These are phyloP conservation scores for Apodemia mormo DNA, from an alignment of 2,888 invertebrate genomes.

Conservation along the genomic window DNA sequence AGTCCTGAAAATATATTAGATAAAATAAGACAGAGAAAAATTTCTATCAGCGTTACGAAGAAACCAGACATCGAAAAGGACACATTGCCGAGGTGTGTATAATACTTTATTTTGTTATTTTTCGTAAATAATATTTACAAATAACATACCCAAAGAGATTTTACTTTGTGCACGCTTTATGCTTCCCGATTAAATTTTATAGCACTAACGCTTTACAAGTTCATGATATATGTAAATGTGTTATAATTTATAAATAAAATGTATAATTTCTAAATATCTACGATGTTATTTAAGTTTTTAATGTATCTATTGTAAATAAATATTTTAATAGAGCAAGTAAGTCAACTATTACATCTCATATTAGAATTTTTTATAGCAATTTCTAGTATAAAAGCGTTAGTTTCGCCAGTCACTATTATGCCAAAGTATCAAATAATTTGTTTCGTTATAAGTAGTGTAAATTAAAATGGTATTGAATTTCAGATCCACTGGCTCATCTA, in stretches of 20 bases:
- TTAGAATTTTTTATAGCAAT: not conserved
- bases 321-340: not conserved
- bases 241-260: conserved; percentile 30
- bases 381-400: not conserved
- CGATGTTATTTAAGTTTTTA: conserved; percentile 18
- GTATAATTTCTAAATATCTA: conserved; percentile 38
- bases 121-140: conserved; percentile 74
- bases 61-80: conserved; percentile 71
- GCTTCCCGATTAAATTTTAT: conserved; percentile 73
- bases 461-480: conserved; percentile 44
- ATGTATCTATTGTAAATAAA: conserved; percentile 19
- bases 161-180: conserved; percentile 78
- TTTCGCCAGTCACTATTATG: not conserved
- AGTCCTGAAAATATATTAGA: conserved; percentile 77
- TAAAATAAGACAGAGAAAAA: conserved; percentile 76
- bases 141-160: conserved; percentile 71
- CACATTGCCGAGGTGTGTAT: conserved; percentile 75
- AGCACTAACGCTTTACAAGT: conserved; percentile 75
- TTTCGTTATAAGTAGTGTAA: conserved; percentile 10
- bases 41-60: conserved; percentile 74
- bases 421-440: not conserved
- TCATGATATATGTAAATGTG: conserved; percentile 52
- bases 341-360: not conserved
- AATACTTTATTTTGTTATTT: conserved; percentile 44
- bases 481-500: conserved; percentile 79